Base-by-base conservation (phyloP, 2,113 vertebrate species). In the Gobio gobio region DNA sequence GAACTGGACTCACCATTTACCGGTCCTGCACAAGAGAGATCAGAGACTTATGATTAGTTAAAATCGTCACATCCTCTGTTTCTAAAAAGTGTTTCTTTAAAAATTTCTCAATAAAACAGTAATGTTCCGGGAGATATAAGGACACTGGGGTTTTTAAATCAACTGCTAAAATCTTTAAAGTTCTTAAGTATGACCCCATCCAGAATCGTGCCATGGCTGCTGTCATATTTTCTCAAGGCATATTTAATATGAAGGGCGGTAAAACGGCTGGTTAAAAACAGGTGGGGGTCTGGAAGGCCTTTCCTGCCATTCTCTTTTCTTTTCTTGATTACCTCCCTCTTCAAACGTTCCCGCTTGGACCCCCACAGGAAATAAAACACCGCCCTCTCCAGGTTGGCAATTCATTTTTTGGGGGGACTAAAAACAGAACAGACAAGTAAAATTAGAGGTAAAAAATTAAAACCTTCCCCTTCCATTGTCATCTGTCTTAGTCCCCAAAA, bases 371-470 rank as follows among this genome's bases (percentile, higher is more conserved):
- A 79, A 2, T 68, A 78, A 49, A 68, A 87, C 2, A 79, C 58
- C 0, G 10, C 59, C 10, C 59, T 61, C n/a, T 61, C 59, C 33
- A 36, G 33, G 33, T 36, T 36, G 33, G 33, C 33, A 36, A 36
- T 36, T 2, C 2, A 36, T 3, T 36, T 36, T 36, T 49, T 2
- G 1, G 20, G 20, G 33, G 88, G 66, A 22, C 18, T 85, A 84
- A 89, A 89, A 85, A 85, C 66, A 85, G 79, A 78, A 22, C 81
- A 54, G 0, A 70, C 4, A 1, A 86, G 18, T 59, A 70, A 80
- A 24, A 88, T 2, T 40, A 89, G 10, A 0, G 83, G 79, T 85
- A 83, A 87, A 72, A 61, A 5, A 88, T 87, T 81, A 84, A 85
- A 82, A 88, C 29, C 0, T 90, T 88, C 0, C 0, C 85, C 89